Evolutionary conservation across 2,888 invertebrate genomes (phyloP).

Genomic region (Patella ulyssiponensis): DNA sequence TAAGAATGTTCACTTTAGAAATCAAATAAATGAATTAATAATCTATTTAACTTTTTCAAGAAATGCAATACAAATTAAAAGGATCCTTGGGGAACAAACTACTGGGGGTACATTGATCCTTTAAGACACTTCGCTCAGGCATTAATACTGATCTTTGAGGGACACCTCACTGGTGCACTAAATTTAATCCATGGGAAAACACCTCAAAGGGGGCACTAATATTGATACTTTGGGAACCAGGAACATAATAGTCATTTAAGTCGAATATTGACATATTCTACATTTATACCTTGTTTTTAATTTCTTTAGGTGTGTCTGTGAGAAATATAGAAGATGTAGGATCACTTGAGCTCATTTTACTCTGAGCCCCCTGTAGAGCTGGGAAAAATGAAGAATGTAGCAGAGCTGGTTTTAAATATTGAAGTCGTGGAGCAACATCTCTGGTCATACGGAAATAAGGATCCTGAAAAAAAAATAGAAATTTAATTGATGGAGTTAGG

Average conservation of each 20-base stretch:
- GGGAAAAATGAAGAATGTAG: slow-evolving; percentile 92
- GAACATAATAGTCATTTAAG: too few species aligned
- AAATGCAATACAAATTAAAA: not conserved
- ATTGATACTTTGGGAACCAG: too few species aligned
- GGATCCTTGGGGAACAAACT: too few species aligned
- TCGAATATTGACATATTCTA: too few species aligned
- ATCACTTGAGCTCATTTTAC: slow-evolving; percentile 99
- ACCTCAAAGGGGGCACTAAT: too few species aligned
- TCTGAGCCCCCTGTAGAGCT: slow-evolving; percentile 94
- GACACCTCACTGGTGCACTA: too few species aligned
- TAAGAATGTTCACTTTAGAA: not conserved
- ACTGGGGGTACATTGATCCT: too few species aligned
- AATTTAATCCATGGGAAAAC: too few species aligned
- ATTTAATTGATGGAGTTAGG: not conserved
- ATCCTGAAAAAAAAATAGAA: slow-evolving; percentile 76
- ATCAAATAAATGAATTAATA: not conserved
- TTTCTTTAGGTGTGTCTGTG: slow-evolving; percentile 94
- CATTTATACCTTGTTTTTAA: slow-evolving; percentile 89
- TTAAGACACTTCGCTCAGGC: too few species aligned
- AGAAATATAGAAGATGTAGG: slow-evolving; percentile 93
- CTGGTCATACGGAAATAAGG: slow-evolving; percentile 99
- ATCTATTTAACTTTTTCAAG: not conserved
- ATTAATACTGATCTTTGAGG: too few species aligned
- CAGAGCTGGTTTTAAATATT: slow-evolving; percentile 88
- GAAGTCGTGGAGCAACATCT: slow-evolving; percentile 94